These are phyloP conservation scores for Eustalomyia histrio DNA, from an alignment of 2,888 invertebrate genomes.

Conservation along the genomic window DNA sequence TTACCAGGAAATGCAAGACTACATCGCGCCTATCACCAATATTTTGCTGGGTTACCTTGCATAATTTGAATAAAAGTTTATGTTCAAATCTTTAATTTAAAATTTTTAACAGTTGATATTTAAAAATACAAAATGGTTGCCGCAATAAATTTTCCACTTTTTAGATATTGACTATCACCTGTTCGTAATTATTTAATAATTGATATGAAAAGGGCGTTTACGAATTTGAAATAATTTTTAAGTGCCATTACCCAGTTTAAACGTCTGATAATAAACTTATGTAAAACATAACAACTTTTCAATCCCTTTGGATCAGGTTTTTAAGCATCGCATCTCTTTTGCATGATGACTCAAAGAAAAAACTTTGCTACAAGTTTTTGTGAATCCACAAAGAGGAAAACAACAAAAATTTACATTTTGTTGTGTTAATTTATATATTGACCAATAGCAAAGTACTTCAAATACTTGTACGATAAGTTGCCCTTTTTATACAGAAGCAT, in stretches of 20 bases:
- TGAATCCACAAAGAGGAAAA: neutral
- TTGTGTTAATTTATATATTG: conserved; percentile 45
- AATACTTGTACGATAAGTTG: neutral
- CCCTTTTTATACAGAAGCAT: conserved; percentile 2
- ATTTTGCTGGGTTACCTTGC: too few species aligned
- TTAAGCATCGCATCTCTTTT: neutral
- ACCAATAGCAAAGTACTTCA: conserved; percentile 43
- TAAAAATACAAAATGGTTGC: conserved; percentile 2
- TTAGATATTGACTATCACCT: conserved; percentile 33
- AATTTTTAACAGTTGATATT: neutral
- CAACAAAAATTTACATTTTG: conserved; percentile 28
- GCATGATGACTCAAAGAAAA: conserved; percentile 6
- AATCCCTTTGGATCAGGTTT: conserved; percentile 6
- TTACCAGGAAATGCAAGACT: too few species aligned
- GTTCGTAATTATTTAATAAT: conserved; percentile 45
- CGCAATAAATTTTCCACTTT: neutral
- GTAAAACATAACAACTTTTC: conserved; percentile 1
- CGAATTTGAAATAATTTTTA: conserved; percentile 36
- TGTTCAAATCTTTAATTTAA: too few species aligned
- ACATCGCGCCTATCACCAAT: too few species aligned
- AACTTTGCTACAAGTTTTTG: neutral
- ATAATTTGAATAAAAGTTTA: too few species aligned
- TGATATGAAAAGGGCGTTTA: conserved; percentile 47
- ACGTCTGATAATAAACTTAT: neutral
- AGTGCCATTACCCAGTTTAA: neutral